Conservation (phyloP, 2,797 vertebrate species). For the Podarcis siculus region DNA sequence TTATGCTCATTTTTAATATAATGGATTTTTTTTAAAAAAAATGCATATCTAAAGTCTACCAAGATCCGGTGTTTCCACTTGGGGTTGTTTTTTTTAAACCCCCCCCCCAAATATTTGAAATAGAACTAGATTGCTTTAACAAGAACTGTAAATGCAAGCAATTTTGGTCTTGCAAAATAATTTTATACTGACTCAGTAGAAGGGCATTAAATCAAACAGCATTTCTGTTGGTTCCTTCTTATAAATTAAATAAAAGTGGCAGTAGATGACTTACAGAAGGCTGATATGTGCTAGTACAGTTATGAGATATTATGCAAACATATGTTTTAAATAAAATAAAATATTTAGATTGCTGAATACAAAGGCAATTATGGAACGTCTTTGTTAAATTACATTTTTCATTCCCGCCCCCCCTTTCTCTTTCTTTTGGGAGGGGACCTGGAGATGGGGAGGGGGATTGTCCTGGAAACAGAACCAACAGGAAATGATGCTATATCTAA, state of each 20-base stretch:
- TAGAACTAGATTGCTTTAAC: conserved; percentile 64
- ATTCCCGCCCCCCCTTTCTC: conserved; percentile 54
- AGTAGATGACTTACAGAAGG: conserved; percentile 76
- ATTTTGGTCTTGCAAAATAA: conserved; percentile 67
- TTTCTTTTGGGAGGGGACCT: not conserved
- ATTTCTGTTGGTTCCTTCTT: conserved; percentile 73
- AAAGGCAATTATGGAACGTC: conserved; percentile 82
- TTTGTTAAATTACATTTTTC: conserved; percentile 84
- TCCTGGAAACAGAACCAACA: conserved; percentile 80
- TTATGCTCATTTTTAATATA: conserved; percentile 59
- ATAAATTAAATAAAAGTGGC: conserved; percentile 80
- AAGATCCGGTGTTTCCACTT: conserved; percentile 60
- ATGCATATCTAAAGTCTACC: conserved; percentile 47
- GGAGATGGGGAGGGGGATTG: conserved; percentile 69
- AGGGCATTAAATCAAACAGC: conserved; percentile 69
- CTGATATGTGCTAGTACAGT: conserved; percentile 73
- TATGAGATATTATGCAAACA: conserved; percentile 78
- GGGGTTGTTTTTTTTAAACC: conserved; percentile 18
- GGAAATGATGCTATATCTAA: conserved; percentile 84
- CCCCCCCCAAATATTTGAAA: conserved; percentile 63
- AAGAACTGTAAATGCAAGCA: conserved; percentile 70
- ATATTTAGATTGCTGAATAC: conserved; percentile 82
- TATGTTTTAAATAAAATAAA: conserved; percentile 85
- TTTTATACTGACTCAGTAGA: conserved; percentile 68
- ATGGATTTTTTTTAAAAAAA: conserved; percentile 11